These are phyloP conservation scores for Blastobasis lacticolella DNA, from an alignment of 2,888 invertebrate genomes.

Conservation along the genomic window DNA sequence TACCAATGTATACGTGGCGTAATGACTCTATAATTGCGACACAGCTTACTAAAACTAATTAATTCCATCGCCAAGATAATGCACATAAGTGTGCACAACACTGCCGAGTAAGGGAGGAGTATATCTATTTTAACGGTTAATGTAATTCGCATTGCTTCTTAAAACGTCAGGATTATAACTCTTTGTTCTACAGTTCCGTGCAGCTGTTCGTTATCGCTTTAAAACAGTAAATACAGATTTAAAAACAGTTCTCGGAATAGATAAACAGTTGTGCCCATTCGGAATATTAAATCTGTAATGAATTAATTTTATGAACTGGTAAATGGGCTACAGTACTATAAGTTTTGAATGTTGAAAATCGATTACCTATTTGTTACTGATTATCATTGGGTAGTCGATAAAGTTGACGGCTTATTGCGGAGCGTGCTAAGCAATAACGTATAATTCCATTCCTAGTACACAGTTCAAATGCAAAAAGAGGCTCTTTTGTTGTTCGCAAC, in stretches of 20 bases:
- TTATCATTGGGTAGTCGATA: no score
- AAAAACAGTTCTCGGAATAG: constrained; percentile 50
- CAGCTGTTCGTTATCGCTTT: constrained; percentile 65
- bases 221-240: constrained; percentile 59
- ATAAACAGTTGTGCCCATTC: constrained; percentile 42
- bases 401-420: no score
- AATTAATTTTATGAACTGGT: constrained; percentile 9
- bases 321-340: no score
- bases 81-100: constrained; percentile 42
- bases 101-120: constrained; percentile 35
- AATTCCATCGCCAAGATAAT: constrained; percentile 41
- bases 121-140: constrained; percentile 27
- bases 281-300: constrained; percentile 27
- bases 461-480: constrained; percentile 10
- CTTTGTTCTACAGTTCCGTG: constrained; percentile 57
- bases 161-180: constrained; percentile 48
- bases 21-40: constrained; percentile 34
- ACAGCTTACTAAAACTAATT: constrained; percentile 38
- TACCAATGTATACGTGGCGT: constrained; percentile 3
- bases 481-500: constrained; percentile 20
- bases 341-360: no score
- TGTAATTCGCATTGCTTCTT: constrained; percentile 45
- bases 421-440: no score
- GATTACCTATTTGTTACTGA: no score
- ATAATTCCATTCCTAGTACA: constrained; percentile 1